phyloP scores from a whole-genome alignment of 2,113 vertebrate genomes.

The Mohoua ochrocephala region DNA sequence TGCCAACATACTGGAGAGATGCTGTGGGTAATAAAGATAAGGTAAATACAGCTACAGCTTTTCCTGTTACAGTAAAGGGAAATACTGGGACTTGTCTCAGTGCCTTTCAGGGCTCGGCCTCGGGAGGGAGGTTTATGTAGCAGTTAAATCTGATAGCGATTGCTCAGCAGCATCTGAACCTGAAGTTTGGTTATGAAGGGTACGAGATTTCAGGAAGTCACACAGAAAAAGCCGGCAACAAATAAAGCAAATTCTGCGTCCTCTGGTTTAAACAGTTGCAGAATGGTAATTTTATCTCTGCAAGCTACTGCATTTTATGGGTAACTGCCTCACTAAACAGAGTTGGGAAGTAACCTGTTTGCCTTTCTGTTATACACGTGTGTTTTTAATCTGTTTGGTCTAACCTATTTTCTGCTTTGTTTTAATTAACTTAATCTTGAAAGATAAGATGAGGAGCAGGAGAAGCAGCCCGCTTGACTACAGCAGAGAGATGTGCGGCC shows the following conservation, averaged over 20 bases:
- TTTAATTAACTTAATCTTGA: background rate
- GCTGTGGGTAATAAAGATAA: background rate
- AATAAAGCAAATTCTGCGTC: background rate
- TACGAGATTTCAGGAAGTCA: background rate
- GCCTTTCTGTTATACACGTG: fast-evolving
- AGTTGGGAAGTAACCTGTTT: background rate
- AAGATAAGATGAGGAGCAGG: background rate
- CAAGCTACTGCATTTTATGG: background rate
- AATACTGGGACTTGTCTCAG: fast-evolving
- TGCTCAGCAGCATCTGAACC: background rate
- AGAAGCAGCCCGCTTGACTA: background rate
- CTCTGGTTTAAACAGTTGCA: background rate
- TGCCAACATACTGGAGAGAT: background rate
- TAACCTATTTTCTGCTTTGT: background rate
- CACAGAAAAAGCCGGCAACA: background rate
- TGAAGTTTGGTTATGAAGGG: background rate
- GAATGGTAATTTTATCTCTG: background rate
- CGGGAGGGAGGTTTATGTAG: background rate
- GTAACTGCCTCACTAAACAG: background rate
- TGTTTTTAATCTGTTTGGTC: background rate
- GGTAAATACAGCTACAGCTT: background rate
- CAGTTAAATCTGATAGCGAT: background rate
- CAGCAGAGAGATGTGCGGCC: too few species aligned
- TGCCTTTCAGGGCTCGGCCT: background rate
- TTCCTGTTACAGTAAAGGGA: background rate